Base-by-base conservation (phyloP, 2,888 invertebrate genomes). In the Drosophila melanocephala region DNA sequence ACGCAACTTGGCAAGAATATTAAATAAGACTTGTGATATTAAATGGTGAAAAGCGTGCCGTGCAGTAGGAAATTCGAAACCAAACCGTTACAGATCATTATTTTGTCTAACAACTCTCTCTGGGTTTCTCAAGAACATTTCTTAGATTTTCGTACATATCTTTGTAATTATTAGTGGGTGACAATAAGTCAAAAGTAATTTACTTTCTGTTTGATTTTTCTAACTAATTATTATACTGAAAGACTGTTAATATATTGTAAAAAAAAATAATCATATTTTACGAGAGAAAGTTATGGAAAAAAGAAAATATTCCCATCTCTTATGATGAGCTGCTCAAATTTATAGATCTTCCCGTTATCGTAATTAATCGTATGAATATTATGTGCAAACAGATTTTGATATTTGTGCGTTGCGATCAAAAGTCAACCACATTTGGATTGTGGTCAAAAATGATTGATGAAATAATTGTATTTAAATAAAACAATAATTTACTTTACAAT, bases 41-140 rank as follows among this genome's bases (percentile, higher is more conserved):
- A 22, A 42, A 58, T 26, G 42, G 44, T 58, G 58, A 26, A 58
- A 58, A 44, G 58, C 32, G 44, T 44, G 44, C 42, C 44, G 32
- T 58, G 58, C 32, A 44, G 32, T 19, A 9, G 32, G n/a, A 42
- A 44, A 44, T 22, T 58, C 32, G 32, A 44, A 58, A 32, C 58
- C 44, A 44, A 58, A 32, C 58, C 44, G 44, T 32, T 22, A 32
- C 22, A 58, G 10, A 32, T 30, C 30, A n/a, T 22, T 32, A 42
- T 37, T 3, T 32, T n/a, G 14, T 42, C 22, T 16, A 30, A 42
- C 19, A 28, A 19, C 30, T 10, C 44, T 44, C 22, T 22, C 16
- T 26, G 16, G 26, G 26, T 26, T 47, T 47, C 32, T 58, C 10
- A 22, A 39, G 9, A 57, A 28, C 6, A 37, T 39, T 39, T 28